Evolutionary conservation across 2,797 vertebrate species (phyloP).

Genomic region (Gadopsis marmoratus): DNA sequence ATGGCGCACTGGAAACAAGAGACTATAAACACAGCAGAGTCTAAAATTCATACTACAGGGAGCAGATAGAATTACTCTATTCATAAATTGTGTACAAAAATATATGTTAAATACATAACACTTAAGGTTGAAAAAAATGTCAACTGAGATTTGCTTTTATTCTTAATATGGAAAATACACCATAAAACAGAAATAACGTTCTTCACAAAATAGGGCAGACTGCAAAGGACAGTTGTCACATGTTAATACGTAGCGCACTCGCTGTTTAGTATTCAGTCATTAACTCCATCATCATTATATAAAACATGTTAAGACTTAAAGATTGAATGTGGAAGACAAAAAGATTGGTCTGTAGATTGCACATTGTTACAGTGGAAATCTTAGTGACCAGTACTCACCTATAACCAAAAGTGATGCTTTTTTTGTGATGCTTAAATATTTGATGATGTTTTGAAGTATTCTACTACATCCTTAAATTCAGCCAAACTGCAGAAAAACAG

Average conservation of each 20-base stretch:
- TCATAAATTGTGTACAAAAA: neutral
- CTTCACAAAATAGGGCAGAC: neutral
- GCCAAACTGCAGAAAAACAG: neutral
- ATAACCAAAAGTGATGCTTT: neutral
- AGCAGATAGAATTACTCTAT: neutral
- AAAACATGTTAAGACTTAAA: neutral
- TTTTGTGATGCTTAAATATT: neutral
- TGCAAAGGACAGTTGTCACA: conserved; percentile 6
- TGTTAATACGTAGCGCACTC: neutral
- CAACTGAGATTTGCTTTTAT: neutral
- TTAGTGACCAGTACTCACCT: neutral
- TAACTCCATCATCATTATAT: neutral
- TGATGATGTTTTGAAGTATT: too few relatives aligned
- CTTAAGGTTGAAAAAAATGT: too few relatives aligned
- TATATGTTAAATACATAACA: neutral
- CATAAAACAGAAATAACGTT: neutral
- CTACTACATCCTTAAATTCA: neutral
- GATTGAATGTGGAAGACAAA: neutral
- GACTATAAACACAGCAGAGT: neutral
- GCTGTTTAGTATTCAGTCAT: conserved; percentile 1
- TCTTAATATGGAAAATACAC: neutral
- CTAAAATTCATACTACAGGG: neutral
- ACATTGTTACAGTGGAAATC: neutral
- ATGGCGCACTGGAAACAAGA: neutral
- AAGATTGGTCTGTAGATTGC: neutral